Conservation (phyloP, 1,140 invertebrate genomes). For the Neodiprion lecontei region DNA sequence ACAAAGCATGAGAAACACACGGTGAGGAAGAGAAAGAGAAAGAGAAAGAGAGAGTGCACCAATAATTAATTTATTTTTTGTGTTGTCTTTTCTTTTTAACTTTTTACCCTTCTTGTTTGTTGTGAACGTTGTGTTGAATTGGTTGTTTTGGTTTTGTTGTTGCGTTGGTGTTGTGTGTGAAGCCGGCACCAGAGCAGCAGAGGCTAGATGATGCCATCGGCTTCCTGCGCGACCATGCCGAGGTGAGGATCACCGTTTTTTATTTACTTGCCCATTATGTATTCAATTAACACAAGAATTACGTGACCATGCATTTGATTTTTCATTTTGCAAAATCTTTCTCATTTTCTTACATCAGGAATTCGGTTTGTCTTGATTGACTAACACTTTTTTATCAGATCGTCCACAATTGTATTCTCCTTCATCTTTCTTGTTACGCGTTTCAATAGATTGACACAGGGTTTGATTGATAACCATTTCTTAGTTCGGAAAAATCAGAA, state of each 20-base stretch:
- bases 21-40: background rate
- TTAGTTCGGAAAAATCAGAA: too few species aligned
- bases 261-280: constrained; percentile 3
- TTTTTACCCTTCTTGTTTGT: constrained; percentile 51
- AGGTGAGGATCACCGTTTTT: constrained; percentile 69
- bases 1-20: background rate
- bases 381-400: too few species aligned
- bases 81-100: constrained; percentile 30
- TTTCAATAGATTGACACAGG: too few species aligned
- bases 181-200: constrained; percentile 80
- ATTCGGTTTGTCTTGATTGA: too few species aligned
- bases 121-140: constrained; percentile 63
- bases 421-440: too few species aligned
- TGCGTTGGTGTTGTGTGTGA: constrained; percentile 66
- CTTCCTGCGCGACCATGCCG: constrained; percentile 84
- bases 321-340: too few species aligned
- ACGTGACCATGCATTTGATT: too few species aligned
- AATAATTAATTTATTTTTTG: constrained; percentile 35
- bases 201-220: constrained; percentile 90
- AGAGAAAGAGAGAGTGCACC: background rate
- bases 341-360: too few species aligned
- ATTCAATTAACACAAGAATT: background rate
- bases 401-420: too few species aligned
- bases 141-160: constrained; percentile 64
- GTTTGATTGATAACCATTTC: too few species aligned